Conservation (phyloP, 2,888 invertebrate species). For the Podabrus alpinus region DNA sequence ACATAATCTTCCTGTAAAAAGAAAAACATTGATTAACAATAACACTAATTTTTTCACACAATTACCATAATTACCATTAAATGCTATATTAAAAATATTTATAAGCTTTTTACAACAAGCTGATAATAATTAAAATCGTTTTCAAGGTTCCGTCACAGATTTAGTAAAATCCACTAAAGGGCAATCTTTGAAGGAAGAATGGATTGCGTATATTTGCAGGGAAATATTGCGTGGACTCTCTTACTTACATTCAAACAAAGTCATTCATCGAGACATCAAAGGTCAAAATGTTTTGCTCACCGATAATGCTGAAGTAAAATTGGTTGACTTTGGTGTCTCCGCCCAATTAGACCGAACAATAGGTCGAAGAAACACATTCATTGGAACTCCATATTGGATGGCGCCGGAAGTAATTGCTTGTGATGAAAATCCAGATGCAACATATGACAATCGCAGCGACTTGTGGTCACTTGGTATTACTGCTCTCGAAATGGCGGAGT, state of each 20-base stretch:
- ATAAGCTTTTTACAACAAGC: neutral
- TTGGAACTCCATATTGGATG: conserved; percentile 99
- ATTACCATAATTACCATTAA: neutral
- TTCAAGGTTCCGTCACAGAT: conserved; percentile 91
- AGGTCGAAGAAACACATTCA: conserved; percentile 97
- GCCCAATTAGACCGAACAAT: conserved; percentile 99
- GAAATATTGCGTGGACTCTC: conserved; percentile 94
- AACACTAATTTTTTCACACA: neutral
- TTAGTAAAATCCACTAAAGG: conserved; percentile 99
- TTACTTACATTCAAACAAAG: conserved; percentile 98
- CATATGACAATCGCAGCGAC: conserved; percentile 96
- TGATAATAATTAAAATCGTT: neutral
- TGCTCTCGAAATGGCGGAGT: conserved; percentile 99
- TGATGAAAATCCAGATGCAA: conserved; percentile 99
- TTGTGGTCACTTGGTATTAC: conserved; percentile 95
- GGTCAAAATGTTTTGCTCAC: conserved; percentile 99
- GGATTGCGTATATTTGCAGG: conserved; percentile 99
- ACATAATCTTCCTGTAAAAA: neutral
- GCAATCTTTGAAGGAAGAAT: conserved; percentile 97
- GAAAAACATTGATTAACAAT: neutral
- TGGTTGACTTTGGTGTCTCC: conserved; percentile 99
- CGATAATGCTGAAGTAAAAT: conserved; percentile 99
- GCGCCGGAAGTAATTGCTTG: conserved; percentile 99
- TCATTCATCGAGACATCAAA: conserved; percentile 99
- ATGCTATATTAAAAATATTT: neutral